phyloP scores from a whole-genome alignment of 2,888 invertebrate genomes.

The Isotomurus palustris region DNA sequence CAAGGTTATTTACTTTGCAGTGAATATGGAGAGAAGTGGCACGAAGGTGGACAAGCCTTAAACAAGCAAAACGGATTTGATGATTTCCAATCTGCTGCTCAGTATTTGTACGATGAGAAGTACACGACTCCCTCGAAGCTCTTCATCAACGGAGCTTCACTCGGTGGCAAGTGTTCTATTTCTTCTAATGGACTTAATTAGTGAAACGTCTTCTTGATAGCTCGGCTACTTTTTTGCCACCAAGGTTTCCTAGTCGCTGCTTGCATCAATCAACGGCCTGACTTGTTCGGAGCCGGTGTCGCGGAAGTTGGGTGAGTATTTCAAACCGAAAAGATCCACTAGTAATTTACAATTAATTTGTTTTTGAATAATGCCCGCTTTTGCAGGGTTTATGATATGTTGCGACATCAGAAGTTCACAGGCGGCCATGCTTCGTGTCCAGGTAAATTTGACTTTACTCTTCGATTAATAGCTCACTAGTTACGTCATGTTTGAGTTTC shows the following conservation, averaged over 20 bases:
- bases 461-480: too few relatives aligned
- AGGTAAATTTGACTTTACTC: too few relatives aligned
- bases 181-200: too few relatives aligned
- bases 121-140: slow-evolving; percentile 72
- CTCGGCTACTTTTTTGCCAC: too few relatives aligned
- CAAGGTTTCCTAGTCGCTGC: slow-evolving; percentile 83
- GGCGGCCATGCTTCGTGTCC: slow-evolving; percentile 90
- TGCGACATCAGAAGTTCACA: slow-evolving; percentile 95
- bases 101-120: slow-evolving; percentile 73
- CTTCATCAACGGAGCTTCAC: slow-evolving; percentile 62
- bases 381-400: slow-evolving; percentile 88
- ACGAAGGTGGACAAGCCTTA: slow-evolving; percentile 79
- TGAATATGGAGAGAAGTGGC: slow-evolving; percentile 72
- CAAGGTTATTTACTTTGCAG: slow-evolving; percentile 14
- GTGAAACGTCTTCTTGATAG: too few relatives aligned
- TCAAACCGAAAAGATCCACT: background rate
- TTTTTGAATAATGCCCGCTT: background rate
- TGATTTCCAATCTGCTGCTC: slow-evolving; percentile 89
- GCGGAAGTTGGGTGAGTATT: slow-evolving; percentile 84
- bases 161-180: too few relatives aligned
- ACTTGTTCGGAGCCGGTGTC: slow-evolving; percentile 86
- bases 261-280: slow-evolving; percentile 92
- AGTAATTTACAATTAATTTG: background rate
- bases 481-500: too few relatives aligned
- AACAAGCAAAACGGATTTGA: slow-evolving; percentile 98